Evolutionary conservation across 2,113 vertebrate genomes (phyloP), one percentile per base, ranked within the genome.

Genomic region (Elephas maximus): DNA sequence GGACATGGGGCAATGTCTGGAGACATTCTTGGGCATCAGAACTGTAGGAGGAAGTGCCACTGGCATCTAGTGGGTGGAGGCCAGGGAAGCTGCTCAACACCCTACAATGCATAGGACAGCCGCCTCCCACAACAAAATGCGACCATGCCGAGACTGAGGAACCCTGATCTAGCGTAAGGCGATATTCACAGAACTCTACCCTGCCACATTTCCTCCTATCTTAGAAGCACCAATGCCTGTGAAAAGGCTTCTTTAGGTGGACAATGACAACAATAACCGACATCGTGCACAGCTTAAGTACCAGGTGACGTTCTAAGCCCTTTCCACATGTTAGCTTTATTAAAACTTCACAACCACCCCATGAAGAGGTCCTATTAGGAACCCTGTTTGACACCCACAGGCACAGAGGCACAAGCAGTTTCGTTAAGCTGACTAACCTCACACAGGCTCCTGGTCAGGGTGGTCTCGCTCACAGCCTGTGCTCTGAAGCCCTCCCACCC

Each of bases 251-350:
- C 73, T 21, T 88, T 44, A 15, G 5, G 33, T 92, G 90, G 17
- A 48, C 5, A 1, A 1, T 8, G 41, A 78, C 4, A 81, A 73
- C 4, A 81, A 60, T 20, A 4, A 69, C 51, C 11, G 28, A 60
- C 21, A 45, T 4, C 24, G 8, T 14, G 18, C 18, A 3, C 0
- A 0, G 30, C 11, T 87, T 37, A 51, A 12, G 1, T 60, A 62
- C 69, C 44, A n/a, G 26, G 12, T 44, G 37, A 45, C 12, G 9
- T 23, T n/a, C 44, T 44, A 17, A 4, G 18, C 37, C 12, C n/a
- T 11, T 41, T 85, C 18, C 5, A 41, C 0, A 0, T 11, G 10
- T 24, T 44, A 28, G 69, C n/a, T 41, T 41, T 53, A 23, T 44
- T 48, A 17, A n/a, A 45, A 63, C 41, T 6, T 33, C 30, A 17